Evolutionary conservation across 1,140 invertebrate genomes (phyloP), one percentile per base, ranked within the genome.

Genomic region (Formica selysi): DNA sequence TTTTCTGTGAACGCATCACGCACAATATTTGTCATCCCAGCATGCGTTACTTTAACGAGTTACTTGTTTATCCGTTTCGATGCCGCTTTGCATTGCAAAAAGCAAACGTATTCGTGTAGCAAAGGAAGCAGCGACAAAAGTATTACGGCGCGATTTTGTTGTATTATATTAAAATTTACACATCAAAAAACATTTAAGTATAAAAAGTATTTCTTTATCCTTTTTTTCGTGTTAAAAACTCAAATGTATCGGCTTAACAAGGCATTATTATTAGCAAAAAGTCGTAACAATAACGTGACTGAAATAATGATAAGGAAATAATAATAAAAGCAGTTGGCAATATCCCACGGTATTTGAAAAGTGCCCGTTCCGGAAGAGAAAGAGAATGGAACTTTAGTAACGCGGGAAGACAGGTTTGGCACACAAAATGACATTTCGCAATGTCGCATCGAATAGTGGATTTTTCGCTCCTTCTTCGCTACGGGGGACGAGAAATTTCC

Each of bases 1-100:
- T 85, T 78, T 59, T 29, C 84, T 61, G 36, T 13, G 76, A 36
- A 65, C 41, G n/a, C 8, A 51, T 86, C 84, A 80, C 76, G 84
- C 64, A 86, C 44, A 59, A 68, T 80, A 86, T 86, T 80, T 86
- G 76, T 79, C 84, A 19, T 70, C n/a, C 26, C 84, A 48, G 29
- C 19, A 26, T 86, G 48, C 51, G 74, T 86, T 51, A 62, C n/a
- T 61, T 26, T 83, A 83, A 83, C 79, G 78, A 73, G 74, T 86
- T 57, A 87, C 59, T 89, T 61, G 79, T 89, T 86, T 76, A 59
- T 76, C 81, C 86, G 88, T 86, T 71, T 65, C 71, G 87, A 86
- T 78, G 71, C 74, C 76, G 64, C 51, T 71, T 44, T 51, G 70
- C 44, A 74, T 65, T 19, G 65, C 59, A 64, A 76, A 85, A 78